phyloP scores from a whole-genome alignment of 2,888 invertebrate genomes.

The Eupithecia subumbrata region DNA sequence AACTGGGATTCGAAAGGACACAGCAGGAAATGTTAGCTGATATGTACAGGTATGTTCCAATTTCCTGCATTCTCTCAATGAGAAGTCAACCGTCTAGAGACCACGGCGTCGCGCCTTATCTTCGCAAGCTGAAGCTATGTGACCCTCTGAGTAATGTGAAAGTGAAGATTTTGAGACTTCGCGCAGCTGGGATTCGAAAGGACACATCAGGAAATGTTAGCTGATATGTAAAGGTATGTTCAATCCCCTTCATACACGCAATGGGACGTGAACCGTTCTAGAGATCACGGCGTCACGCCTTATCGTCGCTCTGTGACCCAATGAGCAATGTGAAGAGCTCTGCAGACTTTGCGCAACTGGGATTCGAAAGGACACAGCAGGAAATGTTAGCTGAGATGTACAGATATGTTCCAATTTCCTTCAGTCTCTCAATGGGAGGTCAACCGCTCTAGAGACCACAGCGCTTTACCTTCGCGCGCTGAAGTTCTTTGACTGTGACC shows the following conservation, averaged over 20 bases:
- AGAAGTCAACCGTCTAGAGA: constrained; percentile 86
- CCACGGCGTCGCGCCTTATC: constrained; percentile 93
- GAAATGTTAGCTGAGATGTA: constrained; percentile 87
- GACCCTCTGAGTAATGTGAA: constrained; percentile 79
- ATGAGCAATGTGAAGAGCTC: constrained; percentile 81
- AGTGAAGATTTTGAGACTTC: constrained; percentile 82
- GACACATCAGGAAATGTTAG: constrained; percentile 85
- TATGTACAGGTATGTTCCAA: constrained; percentile 85
- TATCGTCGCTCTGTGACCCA: constrained; percentile 87
- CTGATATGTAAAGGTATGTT: constrained; percentile 87
- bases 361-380: constrained; percentile 83
- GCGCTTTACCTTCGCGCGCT: no score
- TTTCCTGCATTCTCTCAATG: constrained; percentile 71
- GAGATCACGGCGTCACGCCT: constrained; percentile 92
- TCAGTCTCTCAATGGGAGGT: no score
- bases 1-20: constrained; percentile 82
- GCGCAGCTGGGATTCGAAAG: constrained; percentile 81
- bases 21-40: constrained; percentile 86
- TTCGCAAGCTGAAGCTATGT: constrained; percentile 87
- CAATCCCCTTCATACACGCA: constrained; percentile 74
- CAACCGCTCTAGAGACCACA: no score
- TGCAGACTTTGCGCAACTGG: constrained; percentile 82
- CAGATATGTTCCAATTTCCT: constrained; percentile 59
- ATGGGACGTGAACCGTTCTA: constrained; percentile 80
- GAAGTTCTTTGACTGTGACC: no score